Evolutionary conservation across 2,888 invertebrate species (phyloP), one percentile per base, ranked within the genome.

Genomic region (Pycnomerus fuliginosus): DNA sequence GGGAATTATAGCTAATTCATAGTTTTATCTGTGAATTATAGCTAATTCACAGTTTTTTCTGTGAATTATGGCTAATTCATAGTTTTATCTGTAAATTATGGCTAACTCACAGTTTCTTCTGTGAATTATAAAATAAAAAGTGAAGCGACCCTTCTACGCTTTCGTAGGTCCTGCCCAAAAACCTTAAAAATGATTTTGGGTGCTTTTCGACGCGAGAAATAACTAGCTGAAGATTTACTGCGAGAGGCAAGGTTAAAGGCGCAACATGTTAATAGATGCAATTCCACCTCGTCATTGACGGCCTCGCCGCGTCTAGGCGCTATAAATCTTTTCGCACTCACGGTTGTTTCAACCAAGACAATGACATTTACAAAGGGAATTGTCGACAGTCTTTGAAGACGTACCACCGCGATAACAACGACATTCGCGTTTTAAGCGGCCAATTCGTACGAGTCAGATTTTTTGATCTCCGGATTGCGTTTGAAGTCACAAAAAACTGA

Each of bases 191-290:
- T n/a, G n/a, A n/a, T n/a, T n/a, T n/a, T n/a, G n/a, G n/a, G n/a
- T n/a, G n/a, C n/a, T n/a, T n/a, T n/a, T n/a, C n/a, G n/a, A n/a
- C n/a, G n/a, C 23, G 24, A 8, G 23, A 30, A 38, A 12, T 38
- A 30, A 31, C 32, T 25, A 14, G 32, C 7, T 4, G n/a, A 20
- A 28, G 33, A 33, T 33, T 40, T 40, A 33, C 28, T 27, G 33
- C 27, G 31, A 40, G 27, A 27, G 20, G 37, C 43, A 37, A 43
- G 43, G 43, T 43, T 43, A 37, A 36, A 43, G 43, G 31, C 27
- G 34, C 36, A 43, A 43, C 43, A 37, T 43, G 43, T 43, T 43
- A 43, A 43, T 43, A 43, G 43, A 37, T 37, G 43, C 43, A 37
- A 43, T 43, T 43, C 43, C 43, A 32, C 36, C 25, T 36, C 43